Evolutionary conservation across 1,140 invertebrate species (phyloP).

Genomic region (Heliconius hermathena): DNA sequence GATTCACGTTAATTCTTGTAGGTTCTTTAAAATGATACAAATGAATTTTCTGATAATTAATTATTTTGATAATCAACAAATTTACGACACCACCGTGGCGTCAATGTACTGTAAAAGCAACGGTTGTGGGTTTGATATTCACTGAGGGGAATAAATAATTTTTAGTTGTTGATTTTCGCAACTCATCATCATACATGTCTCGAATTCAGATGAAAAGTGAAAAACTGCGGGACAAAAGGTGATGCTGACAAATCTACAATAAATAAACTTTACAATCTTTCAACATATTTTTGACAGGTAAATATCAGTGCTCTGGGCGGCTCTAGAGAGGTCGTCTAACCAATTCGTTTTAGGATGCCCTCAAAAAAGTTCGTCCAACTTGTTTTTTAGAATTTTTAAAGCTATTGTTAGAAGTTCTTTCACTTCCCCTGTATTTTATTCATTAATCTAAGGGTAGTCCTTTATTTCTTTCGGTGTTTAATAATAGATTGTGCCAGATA

Average conservation of each 20-base stretch:
- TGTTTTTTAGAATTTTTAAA: not conserved
- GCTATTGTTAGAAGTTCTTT: not conserved
- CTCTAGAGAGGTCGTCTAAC: conserved; percentile 2
- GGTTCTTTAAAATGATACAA: too few relatives aligned
- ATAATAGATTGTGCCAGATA: not conserved
- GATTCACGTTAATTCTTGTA: too few relatives aligned
- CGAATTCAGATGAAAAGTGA: too few relatives aligned
- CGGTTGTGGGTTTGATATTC: too few relatives aligned
- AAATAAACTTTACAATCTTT: not conserved
- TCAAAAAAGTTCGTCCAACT: not conserved
- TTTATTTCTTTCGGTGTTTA: not conserved
- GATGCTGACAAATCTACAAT: not conserved
- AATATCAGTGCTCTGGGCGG: not conserved
- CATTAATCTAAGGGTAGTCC: not conserved
- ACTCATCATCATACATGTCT: too few relatives aligned
- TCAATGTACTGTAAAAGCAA: too few relatives aligned
- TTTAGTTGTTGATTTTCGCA: too few relatives aligned
- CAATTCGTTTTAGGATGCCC: not conserved
- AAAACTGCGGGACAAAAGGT: too few relatives aligned
- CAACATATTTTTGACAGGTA: not conserved
- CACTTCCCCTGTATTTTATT: not conserved
- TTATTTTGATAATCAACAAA: too few relatives aligned
- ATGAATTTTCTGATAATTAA: too few relatives aligned
- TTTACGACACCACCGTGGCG: too few relatives aligned
- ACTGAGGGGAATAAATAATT: too few relatives aligned